phyloP scores from a whole-genome alignment of 2,113 vertebrate species.

The Cathartes aura region DNA sequence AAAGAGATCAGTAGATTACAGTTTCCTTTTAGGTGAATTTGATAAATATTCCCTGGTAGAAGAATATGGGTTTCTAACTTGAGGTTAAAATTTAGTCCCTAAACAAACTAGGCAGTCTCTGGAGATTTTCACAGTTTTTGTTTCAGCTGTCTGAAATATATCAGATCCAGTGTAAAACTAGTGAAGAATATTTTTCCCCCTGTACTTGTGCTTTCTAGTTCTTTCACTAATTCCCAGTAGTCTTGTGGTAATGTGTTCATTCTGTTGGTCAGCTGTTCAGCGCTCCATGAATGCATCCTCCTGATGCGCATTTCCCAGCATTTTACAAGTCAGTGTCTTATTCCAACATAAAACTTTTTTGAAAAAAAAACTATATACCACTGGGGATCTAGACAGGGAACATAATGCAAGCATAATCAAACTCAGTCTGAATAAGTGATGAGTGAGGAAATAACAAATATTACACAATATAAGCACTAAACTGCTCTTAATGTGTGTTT shows the following conservation, averaged over 20 bases:
- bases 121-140: not conserved
- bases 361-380: not conserved
- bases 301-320: not conserved
- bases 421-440: not conserved
- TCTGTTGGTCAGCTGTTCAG: conserved; percentile 32
- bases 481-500: not conserved
- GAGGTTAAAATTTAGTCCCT: not conserved
- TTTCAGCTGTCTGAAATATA: not conserved
- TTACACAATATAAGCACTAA: not conserved
- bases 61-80: not conserved
- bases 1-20: not conserved
- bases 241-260: conserved; percentile 10
- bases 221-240: conserved; percentile 15
- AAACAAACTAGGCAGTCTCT: not conserved
- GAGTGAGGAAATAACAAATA: not conserved
- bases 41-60: not conserved
- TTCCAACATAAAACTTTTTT: not conserved
- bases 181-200: not conserved
- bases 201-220: conserved; percentile 34
- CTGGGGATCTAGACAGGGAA: not conserved
- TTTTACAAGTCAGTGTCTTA: not conserved
- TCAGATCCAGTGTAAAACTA: not conserved
- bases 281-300: not conserved
- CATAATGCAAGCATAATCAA: not conserved
- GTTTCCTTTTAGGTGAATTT: not conserved